Evolutionary conservation across 2,888 invertebrate species (phyloP).

Genomic region (Kryphioiulus occultus): DNA sequence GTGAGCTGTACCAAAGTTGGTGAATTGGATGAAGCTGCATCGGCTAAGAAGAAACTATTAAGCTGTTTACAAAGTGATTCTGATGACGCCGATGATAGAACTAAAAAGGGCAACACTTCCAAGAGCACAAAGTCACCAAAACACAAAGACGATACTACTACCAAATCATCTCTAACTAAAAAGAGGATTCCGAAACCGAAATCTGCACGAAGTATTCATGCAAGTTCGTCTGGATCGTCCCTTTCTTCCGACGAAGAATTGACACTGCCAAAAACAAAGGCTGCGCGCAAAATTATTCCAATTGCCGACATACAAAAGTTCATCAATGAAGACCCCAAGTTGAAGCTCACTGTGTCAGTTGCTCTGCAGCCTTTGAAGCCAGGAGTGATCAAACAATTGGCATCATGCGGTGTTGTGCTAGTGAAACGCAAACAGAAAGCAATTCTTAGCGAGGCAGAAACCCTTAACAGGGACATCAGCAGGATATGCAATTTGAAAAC

Average conservation of each 20-base stretch:
- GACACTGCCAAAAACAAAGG: neutral
- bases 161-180: neutral
- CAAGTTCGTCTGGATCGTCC: neutral
- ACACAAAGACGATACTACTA: neutral
- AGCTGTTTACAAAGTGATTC: constrained; percentile 59
- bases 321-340: constrained; percentile 33
- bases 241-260: neutral
- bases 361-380: neutral
- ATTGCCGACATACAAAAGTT: neutral
- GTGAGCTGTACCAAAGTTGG: neutral
- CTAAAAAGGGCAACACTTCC: neutral
- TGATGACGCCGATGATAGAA: constrained; percentile 48
- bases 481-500: neutral
- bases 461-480: neutral
- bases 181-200: neutral
- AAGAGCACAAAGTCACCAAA: neutral
- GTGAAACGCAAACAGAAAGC: neutral
- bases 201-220: neutral
- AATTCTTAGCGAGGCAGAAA: neutral
- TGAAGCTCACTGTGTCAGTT: neutral
- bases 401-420: neutral
- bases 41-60: constrained; percentile 42
- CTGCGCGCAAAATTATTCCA: neutral
- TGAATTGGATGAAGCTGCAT: neutral
- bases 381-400: neutral